These are phyloP conservation scores for Drosophila persimilis DNA, from an alignment of 1,140 invertebrate species.

Conservation along the genomic window DNA sequence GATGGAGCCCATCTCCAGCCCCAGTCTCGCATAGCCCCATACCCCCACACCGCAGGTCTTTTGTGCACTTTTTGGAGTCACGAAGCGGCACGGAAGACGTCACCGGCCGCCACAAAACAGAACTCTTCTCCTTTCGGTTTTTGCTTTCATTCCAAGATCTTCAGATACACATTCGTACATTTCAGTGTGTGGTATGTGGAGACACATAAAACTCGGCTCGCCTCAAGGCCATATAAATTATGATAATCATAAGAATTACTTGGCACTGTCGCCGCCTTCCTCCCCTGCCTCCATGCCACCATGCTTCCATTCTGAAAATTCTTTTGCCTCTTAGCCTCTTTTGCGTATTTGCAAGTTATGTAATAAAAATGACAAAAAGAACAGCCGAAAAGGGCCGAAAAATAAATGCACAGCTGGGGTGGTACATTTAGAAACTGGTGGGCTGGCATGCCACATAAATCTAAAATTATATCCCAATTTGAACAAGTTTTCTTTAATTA, in stretches of 20 bases:
- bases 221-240: constrained; percentile 78
- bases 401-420: constrained; percentile 15
- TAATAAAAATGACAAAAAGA: constrained; percentile 48
- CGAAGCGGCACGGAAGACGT: constrained; percentile 77
- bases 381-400: constrained; percentile 6
- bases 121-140: constrained; percentile 56
- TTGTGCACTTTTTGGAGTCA: constrained; percentile 74
- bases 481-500: too few relatives aligned
- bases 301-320: constrained; percentile 23
- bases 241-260: constrained; percentile 82
- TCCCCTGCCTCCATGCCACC: background rate
- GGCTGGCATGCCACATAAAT: too few relatives aligned
- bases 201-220: constrained; percentile 45
- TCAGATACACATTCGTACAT: constrained; percentile 5
- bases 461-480: too few relatives aligned
- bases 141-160: constrained; percentile 32
- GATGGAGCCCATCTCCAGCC: constrained; percentile 29
- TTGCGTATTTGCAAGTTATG: constrained; percentile 49
- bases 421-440: too few relatives aligned
- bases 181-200: background rate
- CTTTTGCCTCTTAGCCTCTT: constrained; percentile 34
- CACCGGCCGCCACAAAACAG: constrained; percentile 44
- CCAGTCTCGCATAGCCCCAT: background rate
- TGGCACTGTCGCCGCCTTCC: constrained; percentile 43
- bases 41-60: background rate